Evolutionary conservation across 2,888 invertebrate species (phyloP).

Genomic region (Drosophila quasianomalipes): DNA sequence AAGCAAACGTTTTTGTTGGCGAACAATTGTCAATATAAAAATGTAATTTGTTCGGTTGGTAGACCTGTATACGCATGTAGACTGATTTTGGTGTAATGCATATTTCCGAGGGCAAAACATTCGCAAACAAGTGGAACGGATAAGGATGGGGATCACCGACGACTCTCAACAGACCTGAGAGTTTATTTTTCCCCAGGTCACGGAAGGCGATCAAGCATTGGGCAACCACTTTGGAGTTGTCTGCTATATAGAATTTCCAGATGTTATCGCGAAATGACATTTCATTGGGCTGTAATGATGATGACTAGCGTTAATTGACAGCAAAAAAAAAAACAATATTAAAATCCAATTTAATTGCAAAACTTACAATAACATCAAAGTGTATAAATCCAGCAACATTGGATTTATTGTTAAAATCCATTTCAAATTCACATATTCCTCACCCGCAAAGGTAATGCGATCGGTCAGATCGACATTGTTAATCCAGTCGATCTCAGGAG

Average conservation of each 20-base stretch:
- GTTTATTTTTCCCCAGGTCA: slow-evolving; percentile 57
- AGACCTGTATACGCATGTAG: slow-evolving; percentile 58
- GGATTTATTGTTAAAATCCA: slow-evolving; percentile 74
- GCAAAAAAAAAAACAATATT: too few species aligned
- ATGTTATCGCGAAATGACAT: slow-evolving; percentile 70
- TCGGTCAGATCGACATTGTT: slow-evolving; percentile 62
- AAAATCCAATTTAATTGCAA: too few species aligned
- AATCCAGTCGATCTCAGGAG: slow-evolving; percentile 70
- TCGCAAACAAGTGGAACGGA: slow-evolving; percentile 72
- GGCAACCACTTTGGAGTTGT: slow-evolving; percentile 41
- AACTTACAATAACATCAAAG: slow-evolving; percentile 79
- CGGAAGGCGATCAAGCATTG: slow-evolving; percentile 67
- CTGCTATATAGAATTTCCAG: slow-evolving; percentile 77
- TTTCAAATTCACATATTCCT: slow-evolving; percentile 67
- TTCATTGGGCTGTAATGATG: slow-evolving; percentile 58
- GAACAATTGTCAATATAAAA: slow-evolving; percentile 79
- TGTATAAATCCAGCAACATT: slow-evolving; percentile 77
- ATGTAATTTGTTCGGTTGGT: slow-evolving; percentile 51
- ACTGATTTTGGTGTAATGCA: slow-evolving; percentile 53
- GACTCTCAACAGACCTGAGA: slow-evolving; percentile 76
- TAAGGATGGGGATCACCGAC: slow-evolving; percentile 70
- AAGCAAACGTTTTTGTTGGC: slow-evolving; percentile 76
- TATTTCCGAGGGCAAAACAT: slow-evolving; percentile 74
- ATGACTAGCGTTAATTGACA: not conserved
- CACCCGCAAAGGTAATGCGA: slow-evolving; percentile 70